Evolutionary conservation across 2,888 invertebrate genomes (phyloP), one percentile per base, ranked within the genome.

Genomic region (Drosophila emarginata): DNA sequence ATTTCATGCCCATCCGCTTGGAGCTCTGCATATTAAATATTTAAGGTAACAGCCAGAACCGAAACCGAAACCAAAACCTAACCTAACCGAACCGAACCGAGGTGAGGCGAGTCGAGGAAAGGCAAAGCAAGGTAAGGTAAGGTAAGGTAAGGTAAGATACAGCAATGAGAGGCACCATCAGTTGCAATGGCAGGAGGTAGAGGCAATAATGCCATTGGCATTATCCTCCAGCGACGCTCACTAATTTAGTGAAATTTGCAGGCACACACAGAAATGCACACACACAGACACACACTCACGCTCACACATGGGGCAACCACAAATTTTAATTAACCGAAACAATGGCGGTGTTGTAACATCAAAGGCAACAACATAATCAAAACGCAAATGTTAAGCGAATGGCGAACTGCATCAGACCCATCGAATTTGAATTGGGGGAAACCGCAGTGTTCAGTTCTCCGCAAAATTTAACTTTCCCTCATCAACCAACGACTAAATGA

Each of bases 281-380:
- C 36, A 37, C 45, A 11, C 21, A 59, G 45, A 54, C 15, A 39
- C 37, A 40, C 51, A 45, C 54, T 28, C 40, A 9, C 45, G 62
- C 40, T 36, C 60, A 53, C 57, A 63, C 67, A 61, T 58, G 58
- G 60, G 63, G 53, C 69, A 72, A 87, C 86, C 84, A 85, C 84
- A 85, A 87, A 85, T 87, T 79, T 85, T 85, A 85, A 85, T 85
- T 85, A 85, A 85, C 86, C 80, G 73, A 83, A 84, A 87, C 84
- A 84, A 85, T 78, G 78, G 78, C 86, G 78, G 78, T 72, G 71
- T 63, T 66, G 72, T 68, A 54, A 65, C 78, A 76, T 78, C 86
- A 79, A 79, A 60, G 39, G 61, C 75, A 80, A 75, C 78, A 83
- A 74, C 75, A 83, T 84, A 76, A 76, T 76, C 76, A 75, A 65